Base-by-base conservation (phyloP, 1,140 invertebrate genomes). In the Leptonema lineaticorne region DNA sequence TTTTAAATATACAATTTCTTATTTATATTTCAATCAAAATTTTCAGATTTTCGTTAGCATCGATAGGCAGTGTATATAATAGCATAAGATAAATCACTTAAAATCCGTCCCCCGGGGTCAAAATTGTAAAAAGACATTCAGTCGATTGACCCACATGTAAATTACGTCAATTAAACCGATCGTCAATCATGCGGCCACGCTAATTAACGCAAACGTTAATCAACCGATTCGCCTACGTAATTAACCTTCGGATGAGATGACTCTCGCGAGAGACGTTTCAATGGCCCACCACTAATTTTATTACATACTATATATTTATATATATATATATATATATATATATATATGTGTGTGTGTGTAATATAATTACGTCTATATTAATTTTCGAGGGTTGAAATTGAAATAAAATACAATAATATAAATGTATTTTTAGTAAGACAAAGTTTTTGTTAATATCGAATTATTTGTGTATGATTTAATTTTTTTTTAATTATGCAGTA, bases 131-230 rank as follows among this genome's bases (percentile, higher is more conserved):
- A 5, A 41, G 45, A 64, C 62, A 45, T 64, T 46, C 37, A 24
- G 26, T 41, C 46, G 24, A 56, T 57, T 66, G 63, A 66, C 48
- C 63, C 30, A 69, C 63, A 72, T 72, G 70, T 72, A 69, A 72
- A 72, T 72, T 65, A 69, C 30, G 24, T 63, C 70, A 69, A 72
- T 72, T 71, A 68, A 71, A 65, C 60, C 33, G 16, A 48, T 63
- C 63, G 33, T 63, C 29, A 16, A 29, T 62, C 63, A 60, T 62
- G 28, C 28, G 33, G 37, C 37, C 37, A 41, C 37, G 37, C 37
- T 41, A 41, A 41, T 41, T 41, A 41, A 41, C 37, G 37, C 37
- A 41, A 41, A 41, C 37, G 37, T 56, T 68, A 68, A 53, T 63
- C 37, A 68, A 41, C 56, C 30, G 30, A 33, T 60, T 48, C 66